phyloP scores from a whole-genome alignment of 2,888 invertebrate species.

The Rhamphomyia laevipes region DNA sequence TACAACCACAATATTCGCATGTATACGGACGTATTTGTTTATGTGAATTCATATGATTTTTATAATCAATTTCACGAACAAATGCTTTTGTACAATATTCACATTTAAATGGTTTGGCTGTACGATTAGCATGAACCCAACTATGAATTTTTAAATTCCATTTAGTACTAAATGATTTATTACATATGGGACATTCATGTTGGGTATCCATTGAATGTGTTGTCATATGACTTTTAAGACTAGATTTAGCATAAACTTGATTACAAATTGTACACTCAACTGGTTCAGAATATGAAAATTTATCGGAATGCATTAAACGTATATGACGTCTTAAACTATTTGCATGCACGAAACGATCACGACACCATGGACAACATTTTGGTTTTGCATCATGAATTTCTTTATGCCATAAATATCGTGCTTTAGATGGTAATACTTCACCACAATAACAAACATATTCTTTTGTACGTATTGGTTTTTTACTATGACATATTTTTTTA shows the following conservation, averaged over 20 bases:
- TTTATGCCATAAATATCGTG: conserved; percentile 74
- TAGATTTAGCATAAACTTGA: conserved; percentile 60
- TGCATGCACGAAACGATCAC: conserved; percentile 75
- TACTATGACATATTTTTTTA: conserved; percentile 63
- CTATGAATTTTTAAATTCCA: conserved; percentile 83
- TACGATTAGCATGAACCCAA: conserved; percentile 77
- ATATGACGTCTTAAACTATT: conserved; percentile 76
- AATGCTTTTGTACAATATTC: conserved; percentile 73
- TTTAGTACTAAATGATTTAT: conserved; percentile 75
- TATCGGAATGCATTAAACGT: conserved; percentile 64
- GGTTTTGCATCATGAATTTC: conserved; percentile 75
- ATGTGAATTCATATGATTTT: conserved; percentile 77
- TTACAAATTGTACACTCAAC: conserved; percentile 58
- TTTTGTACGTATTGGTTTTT: conserved; percentile 55
- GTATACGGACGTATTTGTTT: conserved; percentile 70
- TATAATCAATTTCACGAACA: conserved; percentile 66
- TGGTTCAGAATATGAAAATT: conserved; percentile 53
- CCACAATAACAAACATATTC: conserved; percentile 71
- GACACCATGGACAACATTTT: conserved; percentile 73
- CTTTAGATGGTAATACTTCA: conserved; percentile 68
- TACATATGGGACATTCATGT: conserved; percentile 71
- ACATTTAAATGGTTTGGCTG: conserved; percentile 77
- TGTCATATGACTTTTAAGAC: conserved; percentile 66
- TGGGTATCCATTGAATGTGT: conserved; percentile 67
- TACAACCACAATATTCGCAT: conserved; percentile 81